These are phyloP conservation scores for Chalcis sispes DNA, from an alignment of 2,888 invertebrate species.

Conservation along the genomic window DNA sequence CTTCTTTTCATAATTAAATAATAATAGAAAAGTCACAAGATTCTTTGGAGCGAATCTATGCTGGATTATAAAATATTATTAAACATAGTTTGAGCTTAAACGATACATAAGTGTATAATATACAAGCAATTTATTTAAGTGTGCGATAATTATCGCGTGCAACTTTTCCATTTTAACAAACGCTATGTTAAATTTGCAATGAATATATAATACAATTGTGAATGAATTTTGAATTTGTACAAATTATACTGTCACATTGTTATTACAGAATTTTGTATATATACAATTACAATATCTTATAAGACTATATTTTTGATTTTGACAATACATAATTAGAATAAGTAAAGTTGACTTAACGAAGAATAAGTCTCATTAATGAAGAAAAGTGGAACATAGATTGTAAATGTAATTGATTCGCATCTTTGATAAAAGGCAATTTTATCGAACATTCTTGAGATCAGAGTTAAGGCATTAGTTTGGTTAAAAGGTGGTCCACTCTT, in stretches of 20 bases:
- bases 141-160: background rate
- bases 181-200: conserved; percentile 15
- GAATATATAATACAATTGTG: conserved; percentile 12
- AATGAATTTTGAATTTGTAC: conserved; percentile 20
- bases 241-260: background rate
- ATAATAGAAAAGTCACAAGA: background rate
- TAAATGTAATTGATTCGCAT: conserved; percentile 40
- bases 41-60: conserved; percentile 4
- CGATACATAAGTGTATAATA: background rate
- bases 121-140: background rate
- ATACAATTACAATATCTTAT: conserved; percentile 40
- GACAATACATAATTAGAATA: conserved; percentile 20
- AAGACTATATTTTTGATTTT: conserved; percentile 44
- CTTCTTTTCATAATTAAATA: background rate
- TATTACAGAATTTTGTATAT: conserved; percentile 31
- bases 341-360: conserved; percentile 8
- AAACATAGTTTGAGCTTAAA: no score
- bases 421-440: conserved; percentile 48
- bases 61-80: background rate
- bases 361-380: conserved; percentile 8
- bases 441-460: conserved; percentile 58
- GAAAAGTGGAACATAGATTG: conserved; percentile 36
- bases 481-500: conserved; percentile 42
- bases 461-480: conserved; percentile 56
- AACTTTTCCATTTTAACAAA: conserved; percentile 2